Base-by-base conservation (phyloP, 2,113 vertebrate species). In the Falco punctatus region DNA sequence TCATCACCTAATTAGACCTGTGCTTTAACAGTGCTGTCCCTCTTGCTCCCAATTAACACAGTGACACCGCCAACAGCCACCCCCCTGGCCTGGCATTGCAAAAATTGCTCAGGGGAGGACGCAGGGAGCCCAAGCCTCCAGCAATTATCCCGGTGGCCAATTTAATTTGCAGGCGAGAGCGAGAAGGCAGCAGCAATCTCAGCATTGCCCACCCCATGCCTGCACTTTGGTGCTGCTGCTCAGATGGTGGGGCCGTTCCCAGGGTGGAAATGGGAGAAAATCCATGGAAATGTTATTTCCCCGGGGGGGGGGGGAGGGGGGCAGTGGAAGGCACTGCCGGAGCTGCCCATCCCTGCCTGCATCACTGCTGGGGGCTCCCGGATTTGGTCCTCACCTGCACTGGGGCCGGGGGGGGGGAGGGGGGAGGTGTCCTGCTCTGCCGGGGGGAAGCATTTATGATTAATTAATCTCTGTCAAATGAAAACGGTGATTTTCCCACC, bases 241-340 rank as follows among this genome's bases (percentile, higher is more conserved):
- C n/a, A 8, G 58, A 48, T 38, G n/a, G 33, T 17, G 23, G 28
- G 28, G 28, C 49, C 23, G 24, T 54, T 1, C 4, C 0, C 15
- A 3, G 48, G 55, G 26, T 49, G 49, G 35, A 78, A 78, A 0
- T 15, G 30, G 81, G 81, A 51, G 32, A 44, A 65, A 85, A 85
- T 32, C 15, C 13, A 28, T 5, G 32, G 58, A 72, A 79, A 72
- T 12, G 15, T 9, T 14, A 20, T 2, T 46, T 52, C 5, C 17
- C 24, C 0, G 1, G 2, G 5, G 8, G 3, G 30, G 13, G 7
- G 11, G 35, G 35, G 1, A 2, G 5, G 8, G 3, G 30, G 13
- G 35, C 54, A 35, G n/a, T 5, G 42, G 64, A 30, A 66, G 7
- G 13, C 1, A 1, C 11, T 44, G 44, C 71, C 8, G 9, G 72